Evolutionary conservation across 2,113 vertebrate species (phyloP).

Genomic region (Anarhynchus alexandrinus): DNA sequence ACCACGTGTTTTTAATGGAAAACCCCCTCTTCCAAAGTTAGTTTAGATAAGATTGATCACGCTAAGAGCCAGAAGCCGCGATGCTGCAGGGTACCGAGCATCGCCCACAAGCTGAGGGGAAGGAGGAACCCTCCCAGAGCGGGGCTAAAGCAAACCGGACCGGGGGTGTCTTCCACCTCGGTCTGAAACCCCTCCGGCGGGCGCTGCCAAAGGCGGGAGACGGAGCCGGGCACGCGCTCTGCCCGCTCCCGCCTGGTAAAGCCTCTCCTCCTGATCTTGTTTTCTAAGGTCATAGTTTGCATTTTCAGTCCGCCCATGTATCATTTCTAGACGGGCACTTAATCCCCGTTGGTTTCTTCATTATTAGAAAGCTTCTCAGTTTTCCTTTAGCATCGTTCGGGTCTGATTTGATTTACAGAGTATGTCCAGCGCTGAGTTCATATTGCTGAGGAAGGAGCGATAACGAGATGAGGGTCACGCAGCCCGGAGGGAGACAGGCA

Average conservation of each 20-base stretch:
- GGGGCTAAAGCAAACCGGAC: not conserved
- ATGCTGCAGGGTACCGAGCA: not conserved
- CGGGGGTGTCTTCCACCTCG: not conserved
- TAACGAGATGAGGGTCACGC: not conserved
- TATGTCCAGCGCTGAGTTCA: not conserved
- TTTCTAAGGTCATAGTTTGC: not conserved
- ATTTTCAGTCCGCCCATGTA: not conserved
- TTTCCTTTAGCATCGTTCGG: not conserved
- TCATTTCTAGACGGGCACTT: not conserved
- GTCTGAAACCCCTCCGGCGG: not conserved
- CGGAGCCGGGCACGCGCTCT: fast-evolving
- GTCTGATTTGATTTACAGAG: not conserved
- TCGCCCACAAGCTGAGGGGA: not conserved
- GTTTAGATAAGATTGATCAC: not conserved
- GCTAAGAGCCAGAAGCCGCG: not conserved
- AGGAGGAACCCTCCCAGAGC: not conserved
- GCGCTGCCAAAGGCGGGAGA: not conserved
- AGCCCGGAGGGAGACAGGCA: not conserved
- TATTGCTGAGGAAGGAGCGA: not conserved
- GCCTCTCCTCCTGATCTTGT: not conserved
- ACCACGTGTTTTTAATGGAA: not conserved
- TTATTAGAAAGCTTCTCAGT: not conserved
- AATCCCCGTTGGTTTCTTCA: not conserved
- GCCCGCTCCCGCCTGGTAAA: not conserved
- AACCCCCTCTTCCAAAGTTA: not conserved